Conservation (phyloP, 2,113 vertebrate genomes). For the Dipodomys stephensi region DNA sequence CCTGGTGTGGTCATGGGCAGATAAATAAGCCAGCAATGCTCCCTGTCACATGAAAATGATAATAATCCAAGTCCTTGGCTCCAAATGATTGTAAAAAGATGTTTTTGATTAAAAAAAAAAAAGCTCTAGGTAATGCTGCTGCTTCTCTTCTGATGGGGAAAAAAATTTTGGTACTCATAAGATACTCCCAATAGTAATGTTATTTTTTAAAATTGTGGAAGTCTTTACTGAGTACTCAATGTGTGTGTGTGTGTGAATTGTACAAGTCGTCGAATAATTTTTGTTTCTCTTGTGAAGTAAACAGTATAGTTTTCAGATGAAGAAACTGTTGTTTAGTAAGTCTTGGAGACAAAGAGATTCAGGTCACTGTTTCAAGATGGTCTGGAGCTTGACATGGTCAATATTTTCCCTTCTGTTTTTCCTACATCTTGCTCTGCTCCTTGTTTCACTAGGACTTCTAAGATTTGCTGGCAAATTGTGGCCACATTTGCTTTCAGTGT, state of each 20-base stretch:
- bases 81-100: neutral
- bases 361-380: neutral
- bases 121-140: neutral
- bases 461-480: neutral
- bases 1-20: neutral
- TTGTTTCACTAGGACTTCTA: neutral
- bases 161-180: constrained; percentile 10
- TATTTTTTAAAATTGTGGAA: neutral
- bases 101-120: no score
- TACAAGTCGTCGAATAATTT: neutral
- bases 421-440: neutral
- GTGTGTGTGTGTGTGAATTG: neutral
- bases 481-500: neutral
- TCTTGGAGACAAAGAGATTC: neutral
- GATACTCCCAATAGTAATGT: neutral
- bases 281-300: constrained; percentile 6
- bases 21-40: neutral
- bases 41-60: neutral
- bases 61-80: neutral
- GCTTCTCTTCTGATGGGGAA: neutral
- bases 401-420: constrained; percentile 21
- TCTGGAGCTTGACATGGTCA: neutral
- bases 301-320: neutral
- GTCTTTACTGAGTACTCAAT: neutral
- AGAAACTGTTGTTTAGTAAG: neutral